Evolutionary conservation across 2,797 vertebrate species (phyloP).

Genomic region (Holocentrus rufus): DNA sequence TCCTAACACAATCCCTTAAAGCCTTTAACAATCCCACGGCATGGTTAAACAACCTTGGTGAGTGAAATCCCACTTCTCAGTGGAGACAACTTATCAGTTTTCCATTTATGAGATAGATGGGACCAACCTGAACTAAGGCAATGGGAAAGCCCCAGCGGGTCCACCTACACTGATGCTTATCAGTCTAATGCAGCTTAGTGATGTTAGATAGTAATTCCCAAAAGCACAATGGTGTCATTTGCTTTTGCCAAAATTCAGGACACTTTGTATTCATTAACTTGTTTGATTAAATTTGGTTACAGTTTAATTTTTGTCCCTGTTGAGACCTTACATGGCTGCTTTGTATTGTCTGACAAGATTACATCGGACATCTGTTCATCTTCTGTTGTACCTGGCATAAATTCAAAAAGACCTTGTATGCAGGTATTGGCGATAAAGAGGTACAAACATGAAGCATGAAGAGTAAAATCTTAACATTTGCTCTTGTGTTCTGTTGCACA

Average conservation of each 20-base stretch:
- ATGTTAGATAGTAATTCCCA: too few relatives aligned
- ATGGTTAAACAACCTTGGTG: background rate
- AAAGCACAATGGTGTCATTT: too few relatives aligned
- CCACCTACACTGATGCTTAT: background rate
- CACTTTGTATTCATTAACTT: background rate
- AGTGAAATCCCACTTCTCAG: background rate
- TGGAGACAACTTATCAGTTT: background rate
- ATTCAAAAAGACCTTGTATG: background rate
- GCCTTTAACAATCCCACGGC: background rate
- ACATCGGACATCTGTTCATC: background rate
- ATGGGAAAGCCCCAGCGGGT: too few relatives aligned
- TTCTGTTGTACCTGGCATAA: background rate
- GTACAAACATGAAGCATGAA: background rate
- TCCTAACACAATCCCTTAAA: background rate
- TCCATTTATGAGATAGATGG: background rate
- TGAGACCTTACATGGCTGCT: background rate
- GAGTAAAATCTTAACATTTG: conserved; percentile 1
- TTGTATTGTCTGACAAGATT: background rate
- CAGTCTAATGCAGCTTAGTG: too few relatives aligned
- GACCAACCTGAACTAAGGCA: background rate
- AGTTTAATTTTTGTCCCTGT: background rate
- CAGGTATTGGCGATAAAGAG: too few relatives aligned
- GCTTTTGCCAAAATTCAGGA: background rate
- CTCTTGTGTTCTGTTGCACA: background rate
- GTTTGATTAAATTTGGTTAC: conserved; percentile 25